These are phyloP conservation scores for Synanthedon vespiformis DNA, from an alignment of 2,888 invertebrate genomes.

Conservation along the genomic window DNA sequence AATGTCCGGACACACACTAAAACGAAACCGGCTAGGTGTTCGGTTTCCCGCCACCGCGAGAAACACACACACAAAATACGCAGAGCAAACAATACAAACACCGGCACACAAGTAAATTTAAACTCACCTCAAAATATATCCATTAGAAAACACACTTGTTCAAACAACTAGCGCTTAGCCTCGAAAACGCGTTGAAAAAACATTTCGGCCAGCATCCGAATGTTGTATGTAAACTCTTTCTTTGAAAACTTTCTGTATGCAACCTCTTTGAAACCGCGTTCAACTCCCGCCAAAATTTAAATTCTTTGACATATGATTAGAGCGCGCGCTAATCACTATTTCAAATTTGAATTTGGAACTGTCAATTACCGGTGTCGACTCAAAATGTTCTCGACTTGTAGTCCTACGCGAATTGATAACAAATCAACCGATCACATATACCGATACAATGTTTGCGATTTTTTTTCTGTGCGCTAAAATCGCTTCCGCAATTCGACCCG, in stretches of 20 bases:
- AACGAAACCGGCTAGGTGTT: conserved; percentile 48
- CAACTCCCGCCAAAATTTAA: conserved; percentile 44
- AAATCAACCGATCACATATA: too few relatives aligned
- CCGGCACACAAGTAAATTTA: conserved; percentile 69
- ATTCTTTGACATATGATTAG: conserved; percentile 22
- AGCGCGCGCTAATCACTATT: conserved; percentile 12
- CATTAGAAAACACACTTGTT: conserved; percentile 72
- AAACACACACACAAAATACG: conserved; percentile 64
- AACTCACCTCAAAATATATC: conserved; percentile 72
- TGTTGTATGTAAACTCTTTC: conserved; percentile 55
- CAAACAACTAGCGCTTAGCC: conserved; percentile 71
- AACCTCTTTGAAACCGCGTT: conserved; percentile 18
- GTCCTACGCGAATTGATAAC: too few relatives aligned
- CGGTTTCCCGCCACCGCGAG: conserved; percentile 63
- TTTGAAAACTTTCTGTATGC: conserved; percentile 11
- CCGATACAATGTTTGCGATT: conserved; percentile 23
- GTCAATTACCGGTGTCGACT: conserved; percentile 10
- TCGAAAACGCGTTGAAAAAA: conserved; percentile 71
- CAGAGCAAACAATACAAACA: conserved; percentile 67
- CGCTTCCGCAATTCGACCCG: conserved; percentile 49
- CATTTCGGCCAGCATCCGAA: conserved; percentile 47
- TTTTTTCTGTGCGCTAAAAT: conserved; percentile 32
- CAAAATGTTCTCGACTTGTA: conserved; percentile 18
- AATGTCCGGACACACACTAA: conserved; percentile 58
- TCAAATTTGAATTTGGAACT: conserved; percentile 18